phyloP scores from a whole-genome alignment of 2,888 invertebrate species.

The Entomobrya multifasciata region DNA sequence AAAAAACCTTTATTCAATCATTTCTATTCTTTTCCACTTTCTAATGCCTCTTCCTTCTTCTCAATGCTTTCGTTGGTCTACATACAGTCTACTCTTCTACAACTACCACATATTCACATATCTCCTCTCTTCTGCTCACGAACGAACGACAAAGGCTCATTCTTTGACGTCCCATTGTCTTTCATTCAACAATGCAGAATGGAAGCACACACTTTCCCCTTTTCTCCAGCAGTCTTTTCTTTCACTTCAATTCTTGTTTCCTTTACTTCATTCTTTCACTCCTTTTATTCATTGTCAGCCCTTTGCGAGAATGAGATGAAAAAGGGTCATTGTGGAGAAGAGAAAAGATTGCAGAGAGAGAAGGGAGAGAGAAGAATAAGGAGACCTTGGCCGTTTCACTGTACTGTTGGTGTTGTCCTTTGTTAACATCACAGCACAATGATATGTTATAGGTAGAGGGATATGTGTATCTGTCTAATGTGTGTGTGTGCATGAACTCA shows the following conservation, averaged over 20 bases:
- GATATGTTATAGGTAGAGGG: neutral
- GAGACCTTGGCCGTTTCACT: conserved; percentile 65
- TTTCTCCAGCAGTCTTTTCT: conserved; percentile 53
- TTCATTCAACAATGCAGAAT: conserved; percentile 71
- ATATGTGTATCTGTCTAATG: neutral
- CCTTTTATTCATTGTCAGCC: conserved; percentile 73
- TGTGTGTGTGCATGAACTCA: conserved; percentile 51
- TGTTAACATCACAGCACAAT: conserved; percentile 23
- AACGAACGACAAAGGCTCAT: conserved; percentile 43
- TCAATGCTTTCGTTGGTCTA: conserved; percentile 25
- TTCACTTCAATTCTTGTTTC: conserved; percentile 66
- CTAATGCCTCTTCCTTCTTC: conserved; percentile 49
- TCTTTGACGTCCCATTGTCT: conserved; percentile 72
- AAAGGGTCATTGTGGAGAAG: conserved; percentile 68
- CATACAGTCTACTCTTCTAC: too few relatives aligned
- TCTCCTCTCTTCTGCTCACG: conserved; percentile 34
- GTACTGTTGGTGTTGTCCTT: conserved; percentile 44
- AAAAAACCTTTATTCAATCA: conserved; percentile 65
- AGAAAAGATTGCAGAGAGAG: conserved; percentile 57
- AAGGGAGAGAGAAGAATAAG: conserved; percentile 20
- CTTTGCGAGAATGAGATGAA: conserved; percentile 69
- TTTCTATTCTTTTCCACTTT: conserved; percentile 59
- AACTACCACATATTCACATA: conserved; percentile 27
- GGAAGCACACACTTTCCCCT: conserved; percentile 63
- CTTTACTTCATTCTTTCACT: conserved; percentile 68